Evolutionary conservation across 2,113 vertebrate species (phyloP).

Genomic region (Xenopus laevis): DNA sequence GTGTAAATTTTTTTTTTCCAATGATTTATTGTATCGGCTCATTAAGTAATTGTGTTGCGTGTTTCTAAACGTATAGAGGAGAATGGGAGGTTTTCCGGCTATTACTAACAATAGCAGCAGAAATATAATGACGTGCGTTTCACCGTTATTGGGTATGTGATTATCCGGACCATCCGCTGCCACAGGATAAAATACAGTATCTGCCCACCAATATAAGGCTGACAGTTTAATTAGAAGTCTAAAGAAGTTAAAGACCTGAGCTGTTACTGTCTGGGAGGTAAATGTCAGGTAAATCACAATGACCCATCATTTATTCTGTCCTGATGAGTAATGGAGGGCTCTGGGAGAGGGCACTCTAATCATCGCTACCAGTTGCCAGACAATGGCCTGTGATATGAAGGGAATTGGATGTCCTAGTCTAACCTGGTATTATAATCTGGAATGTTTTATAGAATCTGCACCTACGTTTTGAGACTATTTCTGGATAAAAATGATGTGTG

Average conservation of each 20-base stretch:
- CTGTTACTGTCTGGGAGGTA: conserved; percentile 1
- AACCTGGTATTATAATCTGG: too few relatives aligned
- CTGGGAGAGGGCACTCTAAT: conserved; percentile 16
- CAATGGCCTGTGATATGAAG: not conserved
- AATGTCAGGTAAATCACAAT: conserved; percentile 9
- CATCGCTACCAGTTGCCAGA: not conserved
- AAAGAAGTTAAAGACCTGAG: conserved; percentile 2
- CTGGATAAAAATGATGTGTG: too few relatives aligned
- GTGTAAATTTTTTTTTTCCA: too few relatives aligned
- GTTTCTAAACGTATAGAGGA: too few relatives aligned
- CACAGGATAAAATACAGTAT: conserved; percentile 7
- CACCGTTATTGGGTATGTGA: not conserved
- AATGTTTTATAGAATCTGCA: too few relatives aligned
- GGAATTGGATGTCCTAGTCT: too few relatives aligned
- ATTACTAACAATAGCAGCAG: too few relatives aligned
- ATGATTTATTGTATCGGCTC: too few relatives aligned
- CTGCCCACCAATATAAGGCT: not conserved
- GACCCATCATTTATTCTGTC: conserved; percentile 19
- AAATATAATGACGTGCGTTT: too few relatives aligned
- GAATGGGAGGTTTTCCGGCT: too few relatives aligned
- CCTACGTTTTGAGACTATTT: too few relatives aligned
- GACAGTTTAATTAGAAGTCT: conserved; percentile 19
- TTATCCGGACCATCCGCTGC: not conserved
- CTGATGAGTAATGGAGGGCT: conserved; percentile 17
- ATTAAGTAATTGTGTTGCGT: too few relatives aligned